phyloP scores from a whole-genome alignment of 1,140 invertebrate species.

The Meloidogyne exigua region DNA sequence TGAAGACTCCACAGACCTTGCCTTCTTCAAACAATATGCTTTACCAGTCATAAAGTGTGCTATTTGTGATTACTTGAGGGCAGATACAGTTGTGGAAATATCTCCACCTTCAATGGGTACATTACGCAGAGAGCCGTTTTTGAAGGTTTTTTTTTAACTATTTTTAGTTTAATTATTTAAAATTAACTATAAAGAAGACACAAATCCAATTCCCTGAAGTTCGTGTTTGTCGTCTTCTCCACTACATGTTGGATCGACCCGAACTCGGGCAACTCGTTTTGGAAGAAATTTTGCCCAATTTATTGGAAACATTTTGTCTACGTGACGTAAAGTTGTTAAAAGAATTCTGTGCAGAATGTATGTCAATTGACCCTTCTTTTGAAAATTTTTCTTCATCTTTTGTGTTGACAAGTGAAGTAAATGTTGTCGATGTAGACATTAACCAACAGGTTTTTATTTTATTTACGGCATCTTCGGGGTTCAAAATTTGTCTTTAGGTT shows the following conservation, averaged over 20 bases:
- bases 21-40: constrained; percentile 77
- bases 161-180: background rate
- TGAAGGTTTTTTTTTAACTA: constrained; percentile 3
- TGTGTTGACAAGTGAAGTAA: background rate
- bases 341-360: constrained; percentile 42
- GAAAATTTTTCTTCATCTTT: constrained; percentile 29
- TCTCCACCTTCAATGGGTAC: constrained; percentile 27
- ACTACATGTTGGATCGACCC: constrained; percentile 82
- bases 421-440: background rate
- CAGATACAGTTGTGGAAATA: constrained; percentile 58
- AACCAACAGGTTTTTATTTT: constrained; percentile 18
- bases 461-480: too few relatives aligned
- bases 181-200: constrained; percentile 18
- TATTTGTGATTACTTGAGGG: constrained; percentile 65
- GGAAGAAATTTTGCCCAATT: constrained; percentile 80
- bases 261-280: constrained; percentile 82
- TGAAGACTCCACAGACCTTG: constrained; percentile 59
- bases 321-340: constrained; percentile 25
- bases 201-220: constrained; percentile 60
- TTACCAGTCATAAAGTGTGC: constrained; percentile 69
- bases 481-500: too few relatives aligned
- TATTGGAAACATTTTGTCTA: constrained; percentile 71
- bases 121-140: constrained; percentile 15
- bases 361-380: constrained; percentile 47
- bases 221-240: constrained; percentile 77